phyloP scores from a whole-genome alignment of 2,888 invertebrate species.

The Labia minor region DNA sequence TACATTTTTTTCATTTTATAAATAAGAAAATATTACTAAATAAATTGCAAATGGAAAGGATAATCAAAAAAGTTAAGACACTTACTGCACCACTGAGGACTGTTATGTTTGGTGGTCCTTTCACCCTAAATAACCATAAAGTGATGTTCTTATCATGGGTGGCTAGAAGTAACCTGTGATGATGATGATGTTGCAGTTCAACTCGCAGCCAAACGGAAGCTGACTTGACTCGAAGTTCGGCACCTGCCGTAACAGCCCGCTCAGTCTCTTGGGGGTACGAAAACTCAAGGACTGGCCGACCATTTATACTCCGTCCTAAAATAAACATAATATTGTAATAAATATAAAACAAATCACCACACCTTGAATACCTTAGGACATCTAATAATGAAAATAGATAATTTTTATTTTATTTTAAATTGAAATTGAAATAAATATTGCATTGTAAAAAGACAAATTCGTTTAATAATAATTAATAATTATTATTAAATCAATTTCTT shows the following conservation, averaged over 20 bases:
- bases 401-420: no score
- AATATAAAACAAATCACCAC: no score
- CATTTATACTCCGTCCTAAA: slow-evolving; percentile 70
- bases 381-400: no score
- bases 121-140: slow-evolving; percentile 60
- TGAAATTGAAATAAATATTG: no score
- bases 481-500: no score
- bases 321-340: no score
- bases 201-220: slow-evolving; percentile 70
- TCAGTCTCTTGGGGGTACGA: slow-evolving; percentile 51
- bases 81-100: slow-evolving; percentile 50
- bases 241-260: slow-evolving; percentile 29
- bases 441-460: no score
- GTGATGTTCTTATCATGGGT: slow-evolving; percentile 45
- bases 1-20: no score
- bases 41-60: no score
- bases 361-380: no score
- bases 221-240: slow-evolving; percentile 60
- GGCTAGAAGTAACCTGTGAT: slow-evolving; percentile 32
- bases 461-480: no score
- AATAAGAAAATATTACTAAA: no score
- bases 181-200: slow-evolving; percentile 39
- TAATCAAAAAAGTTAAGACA: slow-evolving; percentile 16
- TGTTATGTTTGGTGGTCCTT: slow-evolving; percentile 44
- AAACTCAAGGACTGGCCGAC: slow-evolving; percentile 77